These are phyloP conservation scores for Antedon bifida DNA, from an alignment of 35 echinoderm and acorn worm species.

Conservation along the genomic window DNA sequence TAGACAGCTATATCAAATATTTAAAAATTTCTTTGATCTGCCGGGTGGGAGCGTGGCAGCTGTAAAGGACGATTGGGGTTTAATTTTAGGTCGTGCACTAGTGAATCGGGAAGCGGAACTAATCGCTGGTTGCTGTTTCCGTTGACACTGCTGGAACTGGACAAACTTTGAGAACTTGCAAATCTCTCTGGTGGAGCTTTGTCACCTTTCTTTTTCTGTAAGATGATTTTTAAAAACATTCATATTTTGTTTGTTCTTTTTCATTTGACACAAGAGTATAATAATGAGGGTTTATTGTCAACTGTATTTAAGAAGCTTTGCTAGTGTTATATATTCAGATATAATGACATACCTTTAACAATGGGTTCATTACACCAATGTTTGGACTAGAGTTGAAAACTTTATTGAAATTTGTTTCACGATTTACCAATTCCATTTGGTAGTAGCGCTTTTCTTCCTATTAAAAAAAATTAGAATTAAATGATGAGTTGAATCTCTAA, in stretches of 20 bases:
- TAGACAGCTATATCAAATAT: constrained; percentile 6
- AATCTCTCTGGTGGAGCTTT: constrained; percentile 35
- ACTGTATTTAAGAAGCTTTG: too few relatives aligned
- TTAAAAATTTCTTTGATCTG: constrained; percentile 56
- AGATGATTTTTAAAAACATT: not conserved
- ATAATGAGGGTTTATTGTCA: not conserved
- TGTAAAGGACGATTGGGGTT: constrained; percentile 67
- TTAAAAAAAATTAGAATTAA: not conserved
- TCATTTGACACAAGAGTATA: not conserved
- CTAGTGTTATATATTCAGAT: too few relatives aligned
- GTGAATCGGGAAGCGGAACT: constrained; percentile 69
- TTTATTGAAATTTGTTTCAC: constrained; percentile 97
- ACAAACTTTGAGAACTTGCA: constrained; percentile 71
- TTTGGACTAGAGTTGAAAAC: constrained; percentile 85
- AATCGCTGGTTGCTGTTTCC: constrained; percentile 33
- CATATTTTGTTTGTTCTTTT: not conserved
- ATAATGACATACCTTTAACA: constrained; percentile 28
- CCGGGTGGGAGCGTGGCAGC: constrained; percentile 9
- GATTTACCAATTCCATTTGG: constrained; percentile 86
- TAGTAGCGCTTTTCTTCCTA: constrained; percentile 93
- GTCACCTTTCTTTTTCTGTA: constrained; percentile 40
- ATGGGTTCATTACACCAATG: constrained; percentile 72
- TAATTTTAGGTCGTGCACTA: constrained; percentile 73
- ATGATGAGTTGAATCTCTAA: too few relatives aligned
- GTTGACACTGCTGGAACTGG: constrained; percentile 18